phyloP scores from a whole-genome alignment of 1,140 invertebrate species.

The Aphidius ervi region DNA sequence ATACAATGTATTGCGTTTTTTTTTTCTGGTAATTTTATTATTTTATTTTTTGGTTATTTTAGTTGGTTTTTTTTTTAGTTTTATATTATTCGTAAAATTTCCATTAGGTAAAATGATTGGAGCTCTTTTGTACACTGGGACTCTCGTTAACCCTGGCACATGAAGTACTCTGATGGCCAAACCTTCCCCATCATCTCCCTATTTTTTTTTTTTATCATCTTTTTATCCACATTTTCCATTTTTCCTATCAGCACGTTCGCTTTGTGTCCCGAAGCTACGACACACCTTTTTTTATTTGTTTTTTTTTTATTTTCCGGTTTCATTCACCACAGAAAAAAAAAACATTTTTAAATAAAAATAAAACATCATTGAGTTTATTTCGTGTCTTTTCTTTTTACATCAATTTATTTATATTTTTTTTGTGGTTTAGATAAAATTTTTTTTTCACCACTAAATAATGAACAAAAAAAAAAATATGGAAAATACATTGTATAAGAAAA shows the following conservation, averaged over 20 bases:
- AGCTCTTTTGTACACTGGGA: background rate
- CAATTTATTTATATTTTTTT: conserved; percentile 6
- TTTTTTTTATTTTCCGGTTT: background rate
- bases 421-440: background rate
- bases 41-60: too few relatives aligned
- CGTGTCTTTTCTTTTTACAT: background rate
- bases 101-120: conserved; percentile 13
- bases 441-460: background rate
- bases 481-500: background rate
- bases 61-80: background rate
- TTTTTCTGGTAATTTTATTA: background rate
- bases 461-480: conserved; percentile 3
- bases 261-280: background rate
- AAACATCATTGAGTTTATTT: background rate
- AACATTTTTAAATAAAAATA: background rate
- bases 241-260: background rate
- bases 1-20: background rate
- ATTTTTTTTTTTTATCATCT: background rate
- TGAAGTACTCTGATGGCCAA: conserved; percentile 4
- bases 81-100: conserved; percentile 15
- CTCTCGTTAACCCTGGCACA: conserved; percentile 13
- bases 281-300: too few relatives aligned
- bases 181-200: background rate
- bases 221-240: background rate
- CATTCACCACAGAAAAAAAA: background rate